Evolutionary conservation across 2,888 invertebrate species (phyloP), one percentile per base, ranked within the genome.

Genomic region (Tetheella fluctuosa): DNA sequence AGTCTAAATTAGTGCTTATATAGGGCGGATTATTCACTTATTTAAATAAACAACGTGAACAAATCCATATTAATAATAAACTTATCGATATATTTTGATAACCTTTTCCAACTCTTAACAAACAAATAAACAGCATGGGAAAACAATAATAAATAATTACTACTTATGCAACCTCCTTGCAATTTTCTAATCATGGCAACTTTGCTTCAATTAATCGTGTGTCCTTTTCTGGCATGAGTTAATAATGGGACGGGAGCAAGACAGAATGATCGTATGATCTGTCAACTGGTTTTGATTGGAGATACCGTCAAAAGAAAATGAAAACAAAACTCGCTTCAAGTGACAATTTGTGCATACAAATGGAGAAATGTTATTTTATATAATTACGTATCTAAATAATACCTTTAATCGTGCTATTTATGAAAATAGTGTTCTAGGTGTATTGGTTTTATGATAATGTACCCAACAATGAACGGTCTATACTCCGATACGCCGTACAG

Each of bases 211-310:
- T 71, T 73, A 64, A 8, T 58, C 4, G 37, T 61, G 55, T 61
- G 48, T 86, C 86, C 70, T 76, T 69, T 66, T 89, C 79, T 42
- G 61, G 60, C 84, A 4, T 25, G 6, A 2, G 20, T 56, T 62
- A 73, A 70, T 70, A 17, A 61, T 55, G 39, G 60, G 7, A 81
- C 58, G 64, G 8, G 71, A 87, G 68, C 48, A 80, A 76, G 86
- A 85, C 53, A 67, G 79, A 66, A 67, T 17, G 79, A 92, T 92
- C 92, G 91, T 91, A 91, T 83, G 92, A 91, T 91, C 82, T 80
- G 80, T 84, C 88, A 84, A 75, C 61, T 77, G 74, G 81, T 67
- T 80, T 77, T 79, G 74, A 84, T 86, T 83, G 83, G 81, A 65
- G 76, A 66, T 74, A 68, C 70, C 83, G 80, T 67, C 67, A 75